These are phyloP conservation scores for Bufo bufo DNA, from an alignment of 2,113 vertebrate genomes.

Conservation along the genomic window DNA sequence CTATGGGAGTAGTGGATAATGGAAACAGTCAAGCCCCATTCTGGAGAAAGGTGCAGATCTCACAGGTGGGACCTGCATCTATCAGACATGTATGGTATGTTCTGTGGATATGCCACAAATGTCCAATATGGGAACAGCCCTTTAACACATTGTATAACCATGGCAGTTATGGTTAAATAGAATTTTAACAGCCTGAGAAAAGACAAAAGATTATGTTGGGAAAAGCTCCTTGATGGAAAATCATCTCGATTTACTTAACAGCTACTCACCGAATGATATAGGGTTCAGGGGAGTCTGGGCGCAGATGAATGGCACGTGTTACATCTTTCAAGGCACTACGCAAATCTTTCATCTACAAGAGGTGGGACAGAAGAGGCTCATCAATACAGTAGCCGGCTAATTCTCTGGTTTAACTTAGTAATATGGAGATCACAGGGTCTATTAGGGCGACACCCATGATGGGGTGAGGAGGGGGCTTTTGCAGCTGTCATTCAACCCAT, in stretches of 20 bases:
- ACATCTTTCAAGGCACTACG: slow-evolving; percentile 72
- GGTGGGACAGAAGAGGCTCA: slow-evolving; percentile 33
- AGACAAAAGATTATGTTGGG: background rate
- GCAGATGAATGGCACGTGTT: slow-evolving; percentile 74
- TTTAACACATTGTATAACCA: no score
- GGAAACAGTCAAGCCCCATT: no score
- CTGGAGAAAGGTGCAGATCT: no score
- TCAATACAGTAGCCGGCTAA: slow-evolving; percentile 19
- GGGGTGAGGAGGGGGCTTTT: no score
- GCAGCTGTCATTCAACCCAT: no score
- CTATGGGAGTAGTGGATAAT: no score
- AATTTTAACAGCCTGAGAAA: background rate
- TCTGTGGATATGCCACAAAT: no score
- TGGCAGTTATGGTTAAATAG: background rate
- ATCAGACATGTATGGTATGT: no score
- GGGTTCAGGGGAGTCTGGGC: slow-evolving; percentile 72
- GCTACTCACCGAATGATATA: slow-evolving; percentile 72
- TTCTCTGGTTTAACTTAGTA: background rate
- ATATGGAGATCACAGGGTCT: background rate
- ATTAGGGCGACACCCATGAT: background rate
- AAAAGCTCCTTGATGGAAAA: no score
- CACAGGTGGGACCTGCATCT: no score
- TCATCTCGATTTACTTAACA: background rate
- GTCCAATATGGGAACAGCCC: no score
- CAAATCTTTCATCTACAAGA: slow-evolving; percentile 71